These are phyloP conservation scores for Folsomia manolachei DNA, from an alignment of 2,888 invertebrate species.

Conservation along the genomic window DNA sequence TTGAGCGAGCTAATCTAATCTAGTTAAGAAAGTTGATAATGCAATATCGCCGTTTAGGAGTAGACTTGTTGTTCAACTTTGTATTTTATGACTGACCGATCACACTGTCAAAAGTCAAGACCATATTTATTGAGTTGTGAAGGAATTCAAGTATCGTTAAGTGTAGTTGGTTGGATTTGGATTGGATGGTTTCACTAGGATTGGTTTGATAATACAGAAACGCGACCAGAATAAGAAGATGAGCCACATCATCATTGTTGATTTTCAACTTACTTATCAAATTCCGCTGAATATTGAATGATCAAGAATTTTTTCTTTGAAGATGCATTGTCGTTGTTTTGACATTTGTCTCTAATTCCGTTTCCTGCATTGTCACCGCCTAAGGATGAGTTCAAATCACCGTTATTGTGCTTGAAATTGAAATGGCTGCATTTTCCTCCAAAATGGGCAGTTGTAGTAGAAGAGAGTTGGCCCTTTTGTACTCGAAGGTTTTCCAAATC, in stretches of 20 bases:
- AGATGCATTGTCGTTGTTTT: slow-evolving; percentile 44
- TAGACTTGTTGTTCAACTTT: slow-evolving; percentile 10
- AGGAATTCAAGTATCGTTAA: no score
- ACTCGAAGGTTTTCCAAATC: slow-evolving; percentile 58
- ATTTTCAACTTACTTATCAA: slow-evolving; percentile 56
- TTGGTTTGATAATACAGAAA: no score
- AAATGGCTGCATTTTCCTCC: not conserved
- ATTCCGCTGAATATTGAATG: slow-evolving; percentile 60
- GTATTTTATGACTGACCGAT: not conserved
- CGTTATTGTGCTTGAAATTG: not conserved
- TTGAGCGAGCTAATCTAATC: not conserved
- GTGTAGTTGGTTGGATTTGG: no score
- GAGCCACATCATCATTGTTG: not conserved
- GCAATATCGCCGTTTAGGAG: not conserved
- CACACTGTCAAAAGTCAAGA: not conserved
- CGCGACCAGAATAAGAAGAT: no score
- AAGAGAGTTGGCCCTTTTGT: slow-evolving; percentile 2
- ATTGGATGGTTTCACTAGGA: no score
- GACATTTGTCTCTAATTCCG: not conserved
- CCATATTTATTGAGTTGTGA: no score
- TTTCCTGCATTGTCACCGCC: not conserved
- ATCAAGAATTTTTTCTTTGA: slow-evolving; percentile 59
- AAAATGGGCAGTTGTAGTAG: not conserved
- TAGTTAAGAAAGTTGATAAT: not conserved
- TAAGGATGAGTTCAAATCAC: not conserved